Evolutionary conservation across 2,797 vertebrate genomes (phyloP), one percentile per base, ranked within the genome.

Genomic region (Telmatherina bonti): DNA sequence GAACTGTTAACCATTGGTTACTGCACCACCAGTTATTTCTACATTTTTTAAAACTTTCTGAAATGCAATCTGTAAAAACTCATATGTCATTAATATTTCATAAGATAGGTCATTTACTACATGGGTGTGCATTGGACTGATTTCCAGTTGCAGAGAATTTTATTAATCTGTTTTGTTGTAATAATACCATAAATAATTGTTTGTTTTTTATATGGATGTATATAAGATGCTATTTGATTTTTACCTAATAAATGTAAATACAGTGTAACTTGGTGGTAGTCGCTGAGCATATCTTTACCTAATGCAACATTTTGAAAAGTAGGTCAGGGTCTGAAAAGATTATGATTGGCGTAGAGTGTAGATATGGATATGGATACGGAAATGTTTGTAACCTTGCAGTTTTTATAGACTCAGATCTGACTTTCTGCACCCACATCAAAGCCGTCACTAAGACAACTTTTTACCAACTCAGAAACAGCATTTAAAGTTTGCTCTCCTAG

Each of bases 161-260:
- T 27, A 52, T 64, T 71, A 62, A 73, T 22, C 18, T 66, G 59
- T 78, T 67, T 4, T 26, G 24, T 52, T 52, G 47, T 49, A 49
- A 80, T 76, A 70, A 45, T 78, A 64, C 45, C 60, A 62, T 51
- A 65, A 72, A 78, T 68, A 54, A 71, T 67, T 74, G 51, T 74
- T 63, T 79, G 13, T 10, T 53, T 82, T 87, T 91, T 88, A 57
- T 90, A 90, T 84, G 53, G 69, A 62, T 91, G 76, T 90, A 83
- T 55, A 84, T 79, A 91, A 89, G 67, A 88, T 85, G 60, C 53
- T 53, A 62, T 87, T 84, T 79, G 81, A 86, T 90, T 90, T 92
- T 80, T 89, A 80, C 80, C 64, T 72, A 91, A 91, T 93, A 94
- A 93, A 93, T 72, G 92, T 70, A 64, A 82, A 72, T 15, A 63